Conservation (phyloP, 2,797 vertebrate genomes). For the Vespertilio murinus region DNA sequence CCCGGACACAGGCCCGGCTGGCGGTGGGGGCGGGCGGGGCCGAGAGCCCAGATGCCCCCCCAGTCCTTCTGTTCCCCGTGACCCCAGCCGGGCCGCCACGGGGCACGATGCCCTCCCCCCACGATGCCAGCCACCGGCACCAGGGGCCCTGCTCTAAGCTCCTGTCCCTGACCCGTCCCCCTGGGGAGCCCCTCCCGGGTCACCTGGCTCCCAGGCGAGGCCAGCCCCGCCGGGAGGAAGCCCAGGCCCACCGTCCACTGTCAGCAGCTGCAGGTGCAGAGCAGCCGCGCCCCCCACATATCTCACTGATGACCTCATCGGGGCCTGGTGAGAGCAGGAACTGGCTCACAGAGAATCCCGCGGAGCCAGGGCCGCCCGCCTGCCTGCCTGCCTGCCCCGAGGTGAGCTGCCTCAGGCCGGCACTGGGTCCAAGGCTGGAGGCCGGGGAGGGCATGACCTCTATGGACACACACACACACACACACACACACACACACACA, state of each 20-base stretch:
- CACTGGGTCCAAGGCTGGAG: background rate
- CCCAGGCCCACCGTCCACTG: slow-evolving; percentile 64
- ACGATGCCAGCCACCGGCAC: background rate
- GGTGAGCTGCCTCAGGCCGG: background rate
- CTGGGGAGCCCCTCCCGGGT: background rate
- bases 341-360: slow-evolving; percentile 79
- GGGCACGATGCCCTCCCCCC: background rate
- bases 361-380: slow-evolving; percentile 62
- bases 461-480: too few relatives aligned
- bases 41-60: background rate
- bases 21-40: background rate
- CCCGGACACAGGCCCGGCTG: background rate
- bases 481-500: too few relatives aligned
- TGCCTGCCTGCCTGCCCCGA: background rate
- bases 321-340: slow-evolving; percentile 78
- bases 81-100: background rate
- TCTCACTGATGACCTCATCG: slow-evolving; percentile 83
- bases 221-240: slow-evolving; percentile 47
- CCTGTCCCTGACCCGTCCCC: background rate
- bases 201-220: slow-evolving; percentile 4
- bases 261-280: slow-evolving; percentile 78
- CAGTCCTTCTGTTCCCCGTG: fast-evolving
- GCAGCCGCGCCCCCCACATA: slow-evolving; percentile 78
- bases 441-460: too few relatives aligned
- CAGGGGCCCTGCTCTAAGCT: background rate